Percentiles rank a stretch among this genome's conserved stretches.
Evolutionary conservation across 1,140 invertebrate genomes (phyloP).

Genomic region (Drosophila ogumai): DNA sequence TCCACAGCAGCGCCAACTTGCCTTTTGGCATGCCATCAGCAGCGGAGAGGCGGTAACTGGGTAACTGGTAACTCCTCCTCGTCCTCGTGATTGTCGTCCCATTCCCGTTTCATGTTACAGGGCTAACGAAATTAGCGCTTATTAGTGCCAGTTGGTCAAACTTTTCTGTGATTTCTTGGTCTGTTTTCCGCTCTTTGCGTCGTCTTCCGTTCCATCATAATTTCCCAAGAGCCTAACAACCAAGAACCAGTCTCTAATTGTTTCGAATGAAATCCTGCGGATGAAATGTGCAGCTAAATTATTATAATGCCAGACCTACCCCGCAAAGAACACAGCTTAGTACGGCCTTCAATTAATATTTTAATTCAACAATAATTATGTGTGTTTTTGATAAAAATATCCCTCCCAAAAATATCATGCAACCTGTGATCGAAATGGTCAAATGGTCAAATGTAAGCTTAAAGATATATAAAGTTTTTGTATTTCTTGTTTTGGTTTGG

Average conservation of each 20-base stretch:
- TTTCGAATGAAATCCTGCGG: constrained; percentile 70
- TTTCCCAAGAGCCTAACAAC: constrained; percentile 62
- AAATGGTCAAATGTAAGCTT: too few species aligned
- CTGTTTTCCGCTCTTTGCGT: constrained; percentile 23
- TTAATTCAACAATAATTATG: too few species aligned
- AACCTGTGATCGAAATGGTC: too few species aligned
- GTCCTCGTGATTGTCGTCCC: background rate
- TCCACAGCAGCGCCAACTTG: constrained; percentile 23
- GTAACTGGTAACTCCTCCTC: constrained; percentile 16
- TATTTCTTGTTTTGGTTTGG: too few species aligned
- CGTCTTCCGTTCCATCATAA: constrained; percentile 51
- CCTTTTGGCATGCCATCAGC: constrained; percentile 57
- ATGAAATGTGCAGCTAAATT: constrained; percentile 52
- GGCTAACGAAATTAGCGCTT: constrained; percentile 81
- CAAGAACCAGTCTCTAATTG: constrained; percentile 65
- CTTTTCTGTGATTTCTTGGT: constrained; percentile 51
- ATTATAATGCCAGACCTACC: background rate
- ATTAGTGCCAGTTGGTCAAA: constrained; percentile 81
- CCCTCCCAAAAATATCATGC: too few species aligned
- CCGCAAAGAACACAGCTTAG: too few species aligned
- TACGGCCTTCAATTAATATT: too few species aligned
- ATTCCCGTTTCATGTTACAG: constrained; percentile 29
- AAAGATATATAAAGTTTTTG: too few species aligned
- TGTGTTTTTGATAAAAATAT: too few species aligned
- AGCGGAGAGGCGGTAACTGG: constrained; percentile 31